Conservation (phyloP, 2,113 vertebrate genomes). For the Epinephelus cyanopodus region DNA sequence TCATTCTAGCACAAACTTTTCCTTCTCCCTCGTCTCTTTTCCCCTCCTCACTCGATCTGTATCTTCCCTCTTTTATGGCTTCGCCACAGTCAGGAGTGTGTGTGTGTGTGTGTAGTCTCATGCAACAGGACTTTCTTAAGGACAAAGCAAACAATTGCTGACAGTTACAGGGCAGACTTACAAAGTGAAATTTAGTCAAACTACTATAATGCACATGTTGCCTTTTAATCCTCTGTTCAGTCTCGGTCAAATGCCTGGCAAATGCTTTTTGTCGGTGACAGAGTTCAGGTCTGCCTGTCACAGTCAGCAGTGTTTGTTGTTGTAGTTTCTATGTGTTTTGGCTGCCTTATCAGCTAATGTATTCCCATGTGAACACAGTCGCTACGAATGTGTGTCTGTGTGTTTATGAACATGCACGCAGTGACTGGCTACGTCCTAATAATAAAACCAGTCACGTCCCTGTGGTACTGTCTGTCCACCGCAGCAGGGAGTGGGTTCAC, state of each 20-base stretch:
- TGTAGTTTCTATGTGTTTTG: constrained; percentile 52
- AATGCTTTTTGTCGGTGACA: constrained; percentile 2
- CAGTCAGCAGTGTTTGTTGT: constrained; percentile 30
- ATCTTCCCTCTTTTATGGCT: constrained; percentile 32
- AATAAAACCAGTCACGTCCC: constrained; percentile 1
- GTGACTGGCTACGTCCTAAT: background rate
- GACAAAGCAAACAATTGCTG: constrained; percentile 24
- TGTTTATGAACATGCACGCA: background rate
- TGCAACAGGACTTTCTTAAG: constrained; percentile 5
- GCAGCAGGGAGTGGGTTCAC: background rate
- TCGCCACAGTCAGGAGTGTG: constrained; percentile 19
- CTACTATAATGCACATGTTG: background rate
- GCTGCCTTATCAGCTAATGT: constrained; percentile 7
- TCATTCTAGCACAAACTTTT: constrained; percentile 45
- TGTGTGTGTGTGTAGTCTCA: background rate
- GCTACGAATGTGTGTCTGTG: background rate
- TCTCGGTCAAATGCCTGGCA: background rate
- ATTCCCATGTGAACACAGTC: constrained; percentile 22
- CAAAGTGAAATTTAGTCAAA: constrained; percentile 11
- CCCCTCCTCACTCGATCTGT: constrained; percentile 28
- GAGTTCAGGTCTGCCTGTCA: constrained; percentile 25
- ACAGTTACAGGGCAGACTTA: constrained; percentile 3
- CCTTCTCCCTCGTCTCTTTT: constrained; percentile 27
- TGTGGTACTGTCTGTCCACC: background rate
- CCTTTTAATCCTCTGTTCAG: background rate